Percentiles rank a stretch among this genome's conserved stretches.
Conservation (phyloP, 2,888 invertebrate genomes). For the Steinernema hermaphroditum region DNA sequence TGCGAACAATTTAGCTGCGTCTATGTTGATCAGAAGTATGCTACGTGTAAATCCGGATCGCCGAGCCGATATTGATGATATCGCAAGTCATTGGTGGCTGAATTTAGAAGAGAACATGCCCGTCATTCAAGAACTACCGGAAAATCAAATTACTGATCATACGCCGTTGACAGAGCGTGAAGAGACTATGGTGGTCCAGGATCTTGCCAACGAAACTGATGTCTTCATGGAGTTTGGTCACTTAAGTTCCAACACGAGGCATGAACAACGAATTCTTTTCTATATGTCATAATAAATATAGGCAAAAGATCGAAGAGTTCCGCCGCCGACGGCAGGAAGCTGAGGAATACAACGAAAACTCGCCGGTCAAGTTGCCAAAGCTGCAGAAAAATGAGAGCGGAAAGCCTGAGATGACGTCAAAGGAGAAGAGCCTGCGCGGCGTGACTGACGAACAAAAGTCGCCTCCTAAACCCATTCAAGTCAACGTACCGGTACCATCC, state of each 20-base stretch:
- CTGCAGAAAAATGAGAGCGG: slow-evolving; percentile 42
- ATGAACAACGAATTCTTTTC: neutral
- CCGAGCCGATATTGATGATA: slow-evolving; percentile 88
- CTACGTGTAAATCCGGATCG: slow-evolving; percentile 86
- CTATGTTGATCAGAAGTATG: slow-evolving; percentile 89
- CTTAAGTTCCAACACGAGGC: slow-evolving; percentile 47
- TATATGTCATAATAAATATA: slow-evolving; percentile 36
- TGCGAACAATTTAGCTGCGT: slow-evolving; percentile 77
- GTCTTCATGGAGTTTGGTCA: slow-evolving; percentile 67
- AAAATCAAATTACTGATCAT: slow-evolving; percentile 66
- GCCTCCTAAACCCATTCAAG: neutral
- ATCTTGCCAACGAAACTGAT: slow-evolving; percentile 65
- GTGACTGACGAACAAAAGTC: slow-evolving; percentile 40
- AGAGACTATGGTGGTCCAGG: slow-evolving; percentile 66
- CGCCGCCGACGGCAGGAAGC: slow-evolving; percentile 65
- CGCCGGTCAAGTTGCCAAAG: slow-evolving; percentile 64
- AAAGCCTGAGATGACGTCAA: slow-evolving; percentile 53
- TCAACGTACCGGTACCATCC: neutral
- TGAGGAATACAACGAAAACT: slow-evolving; percentile 64
- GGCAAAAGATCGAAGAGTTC: slow-evolving; percentile 66
- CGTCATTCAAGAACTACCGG: slow-evolving; percentile 65
- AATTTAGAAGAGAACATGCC: slow-evolving; percentile 71
- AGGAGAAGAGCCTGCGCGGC: slow-evolving; percentile 60
- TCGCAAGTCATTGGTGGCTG: slow-evolving; percentile 96
- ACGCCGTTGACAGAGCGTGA: slow-evolving; percentile 65